These are phyloP conservation scores for Rhagium mordax DNA, from an alignment of 2,888 invertebrate species.

Conservation along the genomic window DNA sequence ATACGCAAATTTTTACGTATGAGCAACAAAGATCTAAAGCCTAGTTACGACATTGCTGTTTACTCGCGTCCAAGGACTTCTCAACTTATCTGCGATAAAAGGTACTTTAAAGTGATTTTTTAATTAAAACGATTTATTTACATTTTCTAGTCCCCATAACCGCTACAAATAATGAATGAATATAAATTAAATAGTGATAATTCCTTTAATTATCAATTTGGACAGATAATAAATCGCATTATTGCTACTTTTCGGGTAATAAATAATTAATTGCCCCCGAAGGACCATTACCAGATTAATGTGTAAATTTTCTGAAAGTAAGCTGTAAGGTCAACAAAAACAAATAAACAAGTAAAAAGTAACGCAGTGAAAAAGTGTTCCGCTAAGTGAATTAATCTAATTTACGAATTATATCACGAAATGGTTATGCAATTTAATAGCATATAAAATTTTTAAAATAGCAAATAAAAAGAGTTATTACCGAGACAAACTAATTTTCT, in stretches of 20 bases:
- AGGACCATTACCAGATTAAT: not conserved
- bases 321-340: not conserved
- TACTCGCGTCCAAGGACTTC: no score
- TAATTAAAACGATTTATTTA: no score
- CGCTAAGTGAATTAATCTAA: not conserved
- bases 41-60: no score
- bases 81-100: no score
- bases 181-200: not conserved
- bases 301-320: not conserved
- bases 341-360: not conserved
- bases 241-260: not conserved
- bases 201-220: not conserved
- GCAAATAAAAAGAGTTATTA: conserved; percentile 5
- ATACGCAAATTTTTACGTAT: no score
- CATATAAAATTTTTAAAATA: not conserved
- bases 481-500: not conserved
- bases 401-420: not conserved
- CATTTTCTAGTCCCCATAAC: no score
- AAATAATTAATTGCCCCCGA: not conserved
- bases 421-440: not conserved
- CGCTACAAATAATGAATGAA: not conserved
- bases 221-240: not conserved
- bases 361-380: not conserved
- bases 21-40: no score
- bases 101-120: no score